These are phyloP conservation scores for Isurus oxyrinchus DNA, from an alignment of 2,113 vertebrate genomes.

Conservation along the genomic window DNA sequence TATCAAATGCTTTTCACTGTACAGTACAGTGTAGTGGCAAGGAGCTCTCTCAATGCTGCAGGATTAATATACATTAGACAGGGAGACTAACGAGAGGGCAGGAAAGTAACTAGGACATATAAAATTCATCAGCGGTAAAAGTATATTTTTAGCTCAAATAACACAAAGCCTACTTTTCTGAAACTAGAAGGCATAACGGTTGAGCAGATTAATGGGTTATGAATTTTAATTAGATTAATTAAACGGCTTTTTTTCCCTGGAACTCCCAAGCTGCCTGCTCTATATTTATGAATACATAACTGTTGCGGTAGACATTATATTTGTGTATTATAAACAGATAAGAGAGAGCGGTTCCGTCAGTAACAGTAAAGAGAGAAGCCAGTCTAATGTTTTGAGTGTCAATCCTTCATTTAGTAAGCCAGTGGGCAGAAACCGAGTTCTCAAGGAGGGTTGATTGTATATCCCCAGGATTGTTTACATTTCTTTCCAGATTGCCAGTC, in stretches of 20 bases:
- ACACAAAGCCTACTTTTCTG: conserved; percentile 23
- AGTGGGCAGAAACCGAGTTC: neutral
- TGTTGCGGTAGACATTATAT: neutral
- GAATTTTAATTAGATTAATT: conserved; percentile 32
- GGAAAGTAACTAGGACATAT: conserved; percentile 2
- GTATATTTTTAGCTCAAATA: conserved; percentile 25
- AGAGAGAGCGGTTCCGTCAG: neutral
- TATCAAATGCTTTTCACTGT: neutral
- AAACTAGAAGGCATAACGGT: conserved; percentile 2
- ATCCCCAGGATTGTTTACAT: neutral
- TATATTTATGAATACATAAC: neutral
- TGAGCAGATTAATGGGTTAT: conserved; percentile 35
- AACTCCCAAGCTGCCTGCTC: neutral
- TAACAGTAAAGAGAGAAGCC: neutral
- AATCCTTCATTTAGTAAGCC: neutral
- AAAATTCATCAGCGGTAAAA: neutral
- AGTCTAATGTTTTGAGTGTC: too few species aligned
- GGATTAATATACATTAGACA: neutral
- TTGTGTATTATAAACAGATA: neutral
- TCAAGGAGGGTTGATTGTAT: neutral
- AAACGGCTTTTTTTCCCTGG: neutral
- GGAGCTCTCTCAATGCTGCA: neutral
- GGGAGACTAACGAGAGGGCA: conserved; percentile 32
- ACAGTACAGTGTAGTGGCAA: neutral
- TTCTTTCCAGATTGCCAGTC: neutral